phyloP scores from a whole-genome alignment of 1,140 invertebrate genomes.

The Temnothorax longispinosus region DNA sequence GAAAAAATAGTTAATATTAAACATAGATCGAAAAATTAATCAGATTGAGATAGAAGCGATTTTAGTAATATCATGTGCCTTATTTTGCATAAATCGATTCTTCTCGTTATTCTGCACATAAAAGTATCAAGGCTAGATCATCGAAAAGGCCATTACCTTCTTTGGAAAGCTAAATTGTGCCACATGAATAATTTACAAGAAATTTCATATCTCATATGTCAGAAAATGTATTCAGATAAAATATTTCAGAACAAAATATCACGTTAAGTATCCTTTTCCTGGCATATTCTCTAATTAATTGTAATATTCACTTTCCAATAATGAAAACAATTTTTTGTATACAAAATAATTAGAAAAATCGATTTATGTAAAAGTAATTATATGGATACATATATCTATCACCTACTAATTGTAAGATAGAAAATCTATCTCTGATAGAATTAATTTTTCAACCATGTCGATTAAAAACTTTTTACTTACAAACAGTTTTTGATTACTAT shows the following conservation, averaged over 20 bases:
- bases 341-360: neutral
- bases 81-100: conserved; percentile 11
- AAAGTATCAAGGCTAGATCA: neutral
- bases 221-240: neutral
- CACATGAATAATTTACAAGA: conserved; percentile 8
- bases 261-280: neutral
- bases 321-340: neutral
- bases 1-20: neutral
- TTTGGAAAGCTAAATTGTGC: neutral
- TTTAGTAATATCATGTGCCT: neutral
- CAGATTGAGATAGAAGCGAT: neutral
- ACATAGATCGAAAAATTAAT: neutral
- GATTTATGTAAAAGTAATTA: neutral
- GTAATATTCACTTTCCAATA: neutral
- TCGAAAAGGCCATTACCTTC: neutral
- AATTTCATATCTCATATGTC: neutral
- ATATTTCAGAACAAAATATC: neutral
- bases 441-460: neutral
- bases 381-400: neutral
- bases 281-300: no score
- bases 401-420: neutral
- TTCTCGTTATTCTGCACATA: neutral
- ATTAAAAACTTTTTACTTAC: no score
- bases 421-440: neutral
- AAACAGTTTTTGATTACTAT: no score